Percentiles rank a stretch among this genome's conserved stretches.
These are phyloP conservation scores for Scatophagus argus DNA, from an alignment of 2,113 vertebrate species.

Conservation along the genomic window DNA sequence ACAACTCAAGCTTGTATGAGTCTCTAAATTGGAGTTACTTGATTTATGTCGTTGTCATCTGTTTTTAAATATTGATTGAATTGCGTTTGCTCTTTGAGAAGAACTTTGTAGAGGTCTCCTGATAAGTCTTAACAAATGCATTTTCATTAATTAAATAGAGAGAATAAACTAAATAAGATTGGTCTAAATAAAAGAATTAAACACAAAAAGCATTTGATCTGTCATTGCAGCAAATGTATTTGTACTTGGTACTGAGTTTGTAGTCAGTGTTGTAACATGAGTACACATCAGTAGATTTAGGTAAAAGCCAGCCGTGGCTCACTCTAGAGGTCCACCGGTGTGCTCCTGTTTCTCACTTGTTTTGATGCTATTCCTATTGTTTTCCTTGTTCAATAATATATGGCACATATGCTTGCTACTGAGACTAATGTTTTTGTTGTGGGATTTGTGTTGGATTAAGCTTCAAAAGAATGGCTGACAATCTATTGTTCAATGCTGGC, in stretches of 20 bases:
- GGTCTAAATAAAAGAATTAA: neutral
- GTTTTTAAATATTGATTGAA: neutral
- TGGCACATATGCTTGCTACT: slow-evolving; percentile 76
- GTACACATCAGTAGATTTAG: slow-evolving; percentile 48
- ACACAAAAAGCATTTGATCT: slow-evolving; percentile 10
- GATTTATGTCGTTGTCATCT: neutral
- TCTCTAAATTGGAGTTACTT: neutral
- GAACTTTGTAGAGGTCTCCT: neutral
- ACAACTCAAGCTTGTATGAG: neutral
- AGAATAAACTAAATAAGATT: neutral
- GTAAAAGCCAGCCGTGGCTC: slow-evolving; percentile 59
- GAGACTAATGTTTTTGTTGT: slow-evolving; percentile 74
- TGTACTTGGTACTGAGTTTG: slow-evolving; percentile 26
- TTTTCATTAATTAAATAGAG: neutral
- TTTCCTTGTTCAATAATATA: slow-evolving; percentile 79
- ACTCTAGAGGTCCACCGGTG: slow-evolving; percentile 48
- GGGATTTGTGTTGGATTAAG: slow-evolving; percentile 80
- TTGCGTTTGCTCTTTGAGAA: neutral
- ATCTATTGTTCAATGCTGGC: slow-evolving; percentile 73
- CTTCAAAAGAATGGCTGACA: slow-evolving; percentile 77
- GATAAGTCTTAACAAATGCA: neutral
- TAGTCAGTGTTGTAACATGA: slow-evolving; percentile 43
- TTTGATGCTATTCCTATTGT: slow-evolving; percentile 75
- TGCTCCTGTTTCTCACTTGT: slow-evolving; percentile 59
- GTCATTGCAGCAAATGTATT: slow-evolving; percentile 16